Evolutionary conservation across 2,113 vertebrate genomes (phyloP).

Genomic region (Camelus bactrianus): DNA sequence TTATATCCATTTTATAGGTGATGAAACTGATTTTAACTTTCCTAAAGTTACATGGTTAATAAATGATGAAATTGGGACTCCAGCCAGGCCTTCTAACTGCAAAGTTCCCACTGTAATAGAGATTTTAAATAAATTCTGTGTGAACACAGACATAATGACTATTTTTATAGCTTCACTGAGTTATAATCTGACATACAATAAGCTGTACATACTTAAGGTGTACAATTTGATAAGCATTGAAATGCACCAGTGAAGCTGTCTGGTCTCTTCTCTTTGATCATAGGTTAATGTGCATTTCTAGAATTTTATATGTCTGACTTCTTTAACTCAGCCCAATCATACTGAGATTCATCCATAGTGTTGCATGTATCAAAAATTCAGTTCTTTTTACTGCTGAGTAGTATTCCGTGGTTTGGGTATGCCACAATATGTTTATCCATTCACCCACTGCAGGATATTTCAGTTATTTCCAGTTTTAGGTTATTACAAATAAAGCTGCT

Average conservation of each 20-base stretch:
- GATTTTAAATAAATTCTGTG: background rate
- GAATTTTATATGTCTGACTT: background rate
- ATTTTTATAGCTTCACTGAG: background rate
- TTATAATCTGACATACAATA: background rate
- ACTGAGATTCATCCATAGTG: background rate
- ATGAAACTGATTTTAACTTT: constrained; percentile 31
- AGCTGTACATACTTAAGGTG: background rate
- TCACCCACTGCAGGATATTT: background rate
- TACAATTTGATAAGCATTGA: background rate
- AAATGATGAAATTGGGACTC: background rate
- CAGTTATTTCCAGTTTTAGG: background rate
- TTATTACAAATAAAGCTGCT: background rate
- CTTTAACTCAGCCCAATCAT: background rate
- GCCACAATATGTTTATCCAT: background rate
- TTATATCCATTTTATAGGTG: background rate
- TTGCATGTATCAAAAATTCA: background rate
- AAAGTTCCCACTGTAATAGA: background rate
- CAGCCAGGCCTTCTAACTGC: background rate
- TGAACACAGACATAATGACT: background rate
- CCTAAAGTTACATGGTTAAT: background rate
- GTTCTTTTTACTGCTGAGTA: background rate
- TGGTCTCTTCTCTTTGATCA: background rate
- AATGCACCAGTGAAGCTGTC: background rate
- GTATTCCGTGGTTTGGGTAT: background rate
- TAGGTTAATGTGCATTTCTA: constrained; percentile 8